A percentile compares a stretch with the other conserved stretches of the same genome.
These are phyloP conservation scores for Eolophus roseicapilla DNA, from an alignment of 2,113 vertebrate genomes.

Conservation along the genomic window DNA sequence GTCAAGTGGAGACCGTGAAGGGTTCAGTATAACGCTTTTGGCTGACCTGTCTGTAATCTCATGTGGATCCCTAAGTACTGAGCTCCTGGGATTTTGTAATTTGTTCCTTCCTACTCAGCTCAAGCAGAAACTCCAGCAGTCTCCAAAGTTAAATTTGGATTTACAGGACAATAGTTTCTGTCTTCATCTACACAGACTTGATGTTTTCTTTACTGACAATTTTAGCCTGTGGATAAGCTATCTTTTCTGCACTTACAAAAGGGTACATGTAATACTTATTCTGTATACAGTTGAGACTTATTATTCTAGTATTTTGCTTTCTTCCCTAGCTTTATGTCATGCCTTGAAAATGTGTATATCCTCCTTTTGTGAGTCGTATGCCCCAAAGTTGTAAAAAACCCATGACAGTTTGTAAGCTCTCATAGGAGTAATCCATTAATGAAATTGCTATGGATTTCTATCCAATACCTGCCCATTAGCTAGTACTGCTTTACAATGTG, in stretches of 20 bases:
- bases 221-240: not conserved
- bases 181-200: not conserved
- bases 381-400: not conserved
- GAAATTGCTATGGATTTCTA: not conserved
- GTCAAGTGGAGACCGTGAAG: not conserved
- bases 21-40: not conserved
- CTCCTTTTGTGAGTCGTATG: constrained; percentile 11
- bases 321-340: not conserved
- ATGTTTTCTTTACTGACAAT: not conserved
- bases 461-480: not conserved
- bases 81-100: not conserved
- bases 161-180: not conserved
- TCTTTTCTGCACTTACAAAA: not conserved
- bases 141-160: not conserved
- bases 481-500: not conserved
- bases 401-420: not conserved
- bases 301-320: not conserved
- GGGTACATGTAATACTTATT: not conserved
- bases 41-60: not conserved
- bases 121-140: not conserved
- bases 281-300: not conserved
- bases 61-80: not conserved
- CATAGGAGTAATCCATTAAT: not conserved
- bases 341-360: not conserved
- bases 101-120: not conserved